phyloP scores from a whole-genome alignment of 1,140 invertebrate genomes.

The Pogonomyrmex californicus region DNA sequence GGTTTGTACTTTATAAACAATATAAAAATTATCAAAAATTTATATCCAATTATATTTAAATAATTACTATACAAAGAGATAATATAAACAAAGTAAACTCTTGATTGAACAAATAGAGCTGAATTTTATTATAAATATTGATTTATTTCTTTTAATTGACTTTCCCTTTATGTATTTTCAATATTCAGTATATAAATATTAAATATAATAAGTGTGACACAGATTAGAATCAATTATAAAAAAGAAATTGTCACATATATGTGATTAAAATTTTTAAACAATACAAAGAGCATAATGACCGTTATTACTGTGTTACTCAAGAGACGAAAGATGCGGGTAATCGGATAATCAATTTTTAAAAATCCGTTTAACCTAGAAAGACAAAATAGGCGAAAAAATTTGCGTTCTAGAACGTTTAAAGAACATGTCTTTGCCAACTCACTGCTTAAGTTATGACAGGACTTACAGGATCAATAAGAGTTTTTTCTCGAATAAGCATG shows the following conservation, averaged over 20 bases:
- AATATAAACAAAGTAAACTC: too few relatives aligned
- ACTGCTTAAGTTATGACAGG: constrained; percentile 8
- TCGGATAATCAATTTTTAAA: constrained; percentile 2
- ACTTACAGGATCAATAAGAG: constrained; percentile 49
- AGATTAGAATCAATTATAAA: background rate
- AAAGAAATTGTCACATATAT: background rate
- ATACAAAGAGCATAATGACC: background rate
- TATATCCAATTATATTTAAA: too few relatives aligned
- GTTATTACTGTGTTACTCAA: background rate
- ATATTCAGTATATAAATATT: too few relatives aligned
- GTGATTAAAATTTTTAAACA: background rate
- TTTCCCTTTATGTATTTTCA: background rate
- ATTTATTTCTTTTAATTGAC: background rate
- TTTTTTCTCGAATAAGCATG: background rate
- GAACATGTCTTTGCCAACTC: background rate
- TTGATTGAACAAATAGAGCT: too few relatives aligned
- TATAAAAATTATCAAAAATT: too few relatives aligned
- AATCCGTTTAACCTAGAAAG: constrained; percentile 37
- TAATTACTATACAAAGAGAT: too few relatives aligned
- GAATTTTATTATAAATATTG: too few relatives aligned
- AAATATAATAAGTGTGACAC: too few relatives aligned
- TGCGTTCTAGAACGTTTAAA: background rate
- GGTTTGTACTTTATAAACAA: too few relatives aligned
- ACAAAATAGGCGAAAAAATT: constrained; percentile 1
- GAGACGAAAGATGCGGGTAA: constrained; percentile 30